Conservation (phyloP, 2,888 invertebrate species). For the Alsophila aescularia region DNA sequence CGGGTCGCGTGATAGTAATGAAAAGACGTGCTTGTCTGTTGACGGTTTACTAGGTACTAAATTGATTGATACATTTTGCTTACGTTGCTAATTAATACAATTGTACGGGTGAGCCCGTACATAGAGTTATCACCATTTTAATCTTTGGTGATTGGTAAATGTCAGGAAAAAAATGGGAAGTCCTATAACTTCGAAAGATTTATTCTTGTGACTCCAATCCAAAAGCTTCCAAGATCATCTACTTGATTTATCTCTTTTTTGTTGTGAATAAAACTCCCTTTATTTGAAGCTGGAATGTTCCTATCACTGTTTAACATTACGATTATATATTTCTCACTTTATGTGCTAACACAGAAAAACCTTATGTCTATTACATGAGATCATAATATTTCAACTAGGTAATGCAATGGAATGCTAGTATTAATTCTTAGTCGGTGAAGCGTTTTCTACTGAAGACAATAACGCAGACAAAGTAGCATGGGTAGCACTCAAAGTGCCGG, state of each 20-base stretch:
- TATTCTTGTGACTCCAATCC: no score
- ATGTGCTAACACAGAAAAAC: background rate
- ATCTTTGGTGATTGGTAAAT: no score
- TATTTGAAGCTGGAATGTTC: background rate
- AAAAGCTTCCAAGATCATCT: background rate
- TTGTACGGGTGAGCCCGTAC: no score
- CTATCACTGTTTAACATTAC: background rate
- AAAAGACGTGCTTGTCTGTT: no score
- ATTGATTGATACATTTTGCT: no score
- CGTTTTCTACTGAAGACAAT: conserved; percentile 57
- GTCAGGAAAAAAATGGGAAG: no score
- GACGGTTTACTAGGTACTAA: no score
- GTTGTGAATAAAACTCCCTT: background rate
- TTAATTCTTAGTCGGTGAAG: conserved; percentile 34
- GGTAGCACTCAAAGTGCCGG: conserved; percentile 77
- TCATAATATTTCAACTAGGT: conserved; percentile 29
- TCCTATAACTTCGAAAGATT: no score
- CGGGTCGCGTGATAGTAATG: no score
- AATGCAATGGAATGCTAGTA: conserved; percentile 24
- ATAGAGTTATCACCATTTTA: no score
- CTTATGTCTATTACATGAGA: conserved; percentile 30
- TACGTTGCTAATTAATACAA: no score
- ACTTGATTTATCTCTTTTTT: background rate
- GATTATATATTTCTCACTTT: background rate
- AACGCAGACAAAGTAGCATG: conserved; percentile 79